Conservation (phyloP, 1,140 invertebrate genomes). For the Formica exsecta region DNA sequence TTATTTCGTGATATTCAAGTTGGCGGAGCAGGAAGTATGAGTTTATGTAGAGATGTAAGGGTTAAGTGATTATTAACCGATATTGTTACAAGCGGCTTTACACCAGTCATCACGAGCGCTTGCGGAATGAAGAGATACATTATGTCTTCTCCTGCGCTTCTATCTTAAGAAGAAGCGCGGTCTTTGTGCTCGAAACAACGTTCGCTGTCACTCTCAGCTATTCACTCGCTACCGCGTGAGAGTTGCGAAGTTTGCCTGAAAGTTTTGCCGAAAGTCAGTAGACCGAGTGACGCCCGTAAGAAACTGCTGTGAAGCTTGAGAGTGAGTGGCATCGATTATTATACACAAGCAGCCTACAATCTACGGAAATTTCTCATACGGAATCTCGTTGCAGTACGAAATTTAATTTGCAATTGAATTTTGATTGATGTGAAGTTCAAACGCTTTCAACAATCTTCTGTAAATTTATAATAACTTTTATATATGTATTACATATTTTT, state of each 20-base stretch:
- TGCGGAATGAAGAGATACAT: conserved; percentile 48
- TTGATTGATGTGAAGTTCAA: conserved; percentile 8
- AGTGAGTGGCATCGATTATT: conserved; percentile 58
- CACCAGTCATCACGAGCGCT: conserved; percentile 30
- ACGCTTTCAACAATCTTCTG: background rate
- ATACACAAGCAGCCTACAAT: conserved; percentile 40
- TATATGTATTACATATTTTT: background rate
- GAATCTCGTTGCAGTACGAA: background rate
- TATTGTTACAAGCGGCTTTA: conserved; percentile 53
- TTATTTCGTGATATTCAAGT: conserved; percentile 20
- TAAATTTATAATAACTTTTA: background rate
- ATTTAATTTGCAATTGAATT: background rate
- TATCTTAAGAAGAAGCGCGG: conserved; percentile 56
- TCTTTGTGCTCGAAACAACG: conserved; percentile 69
- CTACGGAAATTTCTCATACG: conserved; percentile 43
- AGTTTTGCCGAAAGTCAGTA: conserved; percentile 68
- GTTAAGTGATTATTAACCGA: conserved; percentile 50
- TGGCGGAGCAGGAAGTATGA: background rate
- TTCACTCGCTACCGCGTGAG: conserved; percentile 41
- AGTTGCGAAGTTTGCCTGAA: conserved; percentile 49
- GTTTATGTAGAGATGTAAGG: background rate
- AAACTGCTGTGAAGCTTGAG: conserved; percentile 50
- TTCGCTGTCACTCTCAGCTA: conserved; percentile 68
- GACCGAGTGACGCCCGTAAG: conserved; percentile 64
- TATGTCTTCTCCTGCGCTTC: conserved; percentile 57